Evolutionary conservation across 2,113 vertebrate genomes (phyloP).

Genomic region (Phodopus roborovskii): DNA sequence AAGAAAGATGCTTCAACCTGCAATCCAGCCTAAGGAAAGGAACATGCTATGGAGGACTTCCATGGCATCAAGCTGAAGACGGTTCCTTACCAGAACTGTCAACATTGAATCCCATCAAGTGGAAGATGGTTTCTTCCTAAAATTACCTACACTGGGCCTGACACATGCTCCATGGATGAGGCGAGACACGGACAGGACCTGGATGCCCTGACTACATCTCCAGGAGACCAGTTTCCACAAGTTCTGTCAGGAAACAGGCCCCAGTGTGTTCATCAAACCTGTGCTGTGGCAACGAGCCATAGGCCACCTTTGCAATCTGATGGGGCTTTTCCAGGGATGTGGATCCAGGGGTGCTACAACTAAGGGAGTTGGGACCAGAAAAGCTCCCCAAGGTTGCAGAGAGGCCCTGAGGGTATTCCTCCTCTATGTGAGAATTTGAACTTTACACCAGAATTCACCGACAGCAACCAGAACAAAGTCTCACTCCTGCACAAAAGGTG

Average conservation of each 20-base stretch:
- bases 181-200: too few relatives aligned
- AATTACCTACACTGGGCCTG: conserved; percentile 2
- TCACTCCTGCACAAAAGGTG: conserved; percentile 60
- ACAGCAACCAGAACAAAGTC: conserved; percentile 73
- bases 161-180: neutral
- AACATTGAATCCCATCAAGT: neutral
- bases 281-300: conserved; percentile 29
- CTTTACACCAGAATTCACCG: conserved; percentile 65
- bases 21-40: conserved; percentile 42
- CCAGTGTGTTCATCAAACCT: neutral
- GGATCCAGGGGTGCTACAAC: neutral
- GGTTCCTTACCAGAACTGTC: conserved; percentile 6
- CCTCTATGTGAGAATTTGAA: conserved; percentile 58
- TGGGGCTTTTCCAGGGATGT: conserved; percentile 29
- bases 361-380: conserved; percentile 24
- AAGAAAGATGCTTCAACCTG: conserved; percentile 34
- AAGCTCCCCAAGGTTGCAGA: neutral
- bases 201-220: neutral
- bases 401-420: conserved; percentile 40
- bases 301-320: neutral
- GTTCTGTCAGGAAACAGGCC: neutral
- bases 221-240: conserved; percentile 45
- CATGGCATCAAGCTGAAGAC: neutral
- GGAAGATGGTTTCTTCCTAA: conserved; percentile 3
- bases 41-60: conserved; percentile 24